Base-by-base conservation (phyloP, 2,888 invertebrate species). In the Bombylius major region DNA sequence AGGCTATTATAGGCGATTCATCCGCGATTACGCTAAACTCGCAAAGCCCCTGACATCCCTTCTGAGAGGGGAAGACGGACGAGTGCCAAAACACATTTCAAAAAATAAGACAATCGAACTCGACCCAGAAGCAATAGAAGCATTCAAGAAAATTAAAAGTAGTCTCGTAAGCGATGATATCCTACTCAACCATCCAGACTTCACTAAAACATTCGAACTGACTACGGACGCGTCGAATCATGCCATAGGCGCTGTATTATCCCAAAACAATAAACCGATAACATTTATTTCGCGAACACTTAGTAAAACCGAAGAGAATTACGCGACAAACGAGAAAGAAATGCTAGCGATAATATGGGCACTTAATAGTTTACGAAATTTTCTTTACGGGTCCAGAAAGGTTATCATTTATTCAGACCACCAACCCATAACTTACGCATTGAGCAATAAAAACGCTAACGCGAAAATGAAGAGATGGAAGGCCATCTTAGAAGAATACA, bases 31-130 rank as follows among this genome's bases (percentile, higher is more conserved):
- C 45, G 60, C 61, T 1, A 60, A 59, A 14, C 31, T 62, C 5
- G 59, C 60, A 44, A 61, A 63, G 55, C 65, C 63, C 33, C 60
- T 56, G 52, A 61, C 36, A 58, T 61, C 51, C 58, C 62, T 54
- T 23, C 23, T 23, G 23, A 23, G 23, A 23, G 23, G 3, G 23
- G 23, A 23, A 23, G 23, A 23, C 23, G 44, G 54, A 14, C 54
- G 50, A 14, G 32, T 54, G 14, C 50, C 54, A n/a, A 54, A 50
- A 50, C 44, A 50, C 11, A 7, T 39, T 13, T 58, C 58, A 46
- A 60, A 49, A 59, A 63, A 49, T 56, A 58, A 51, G 45, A 11
- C 12, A 33, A 57, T 54, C 1, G n/a, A 31, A 5, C 12, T 54
- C 5, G 5, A 42, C 3, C 3, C 39, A 4, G 4, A 8, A 11